phyloP scores from a whole-genome alignment of 2,113 vertebrate species.

The Heterochromis multidens region DNA sequence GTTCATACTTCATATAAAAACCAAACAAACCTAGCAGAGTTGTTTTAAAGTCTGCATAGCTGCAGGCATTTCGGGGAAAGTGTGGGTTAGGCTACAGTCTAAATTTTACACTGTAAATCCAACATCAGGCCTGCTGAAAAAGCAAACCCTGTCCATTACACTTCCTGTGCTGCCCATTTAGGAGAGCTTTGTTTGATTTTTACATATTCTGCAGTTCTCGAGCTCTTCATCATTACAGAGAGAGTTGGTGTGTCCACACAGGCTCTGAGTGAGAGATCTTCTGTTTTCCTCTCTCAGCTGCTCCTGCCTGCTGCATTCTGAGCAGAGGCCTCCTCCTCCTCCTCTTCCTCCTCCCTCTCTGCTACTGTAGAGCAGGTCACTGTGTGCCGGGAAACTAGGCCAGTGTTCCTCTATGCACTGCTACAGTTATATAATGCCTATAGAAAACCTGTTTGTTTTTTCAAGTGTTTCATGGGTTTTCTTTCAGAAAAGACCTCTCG shows the following conservation, averaged over 20 bases:
- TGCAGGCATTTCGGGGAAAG: neutral
- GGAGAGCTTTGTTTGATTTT: neutral
- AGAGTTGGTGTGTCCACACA: neutral
- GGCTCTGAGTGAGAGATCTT: constrained; percentile 46
- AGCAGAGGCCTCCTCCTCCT: neutral
- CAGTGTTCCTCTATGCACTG: constrained; percentile 59
- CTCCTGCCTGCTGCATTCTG: constrained; percentile 37
- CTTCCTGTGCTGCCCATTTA: neutral
- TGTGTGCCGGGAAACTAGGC: constrained; percentile 69
- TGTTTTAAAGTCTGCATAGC: neutral
- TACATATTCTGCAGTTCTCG: neutral
- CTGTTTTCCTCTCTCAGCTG: neutral
- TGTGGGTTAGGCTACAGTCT: neutral
- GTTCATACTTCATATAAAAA: neutral
- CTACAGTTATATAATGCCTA: constrained; percentile 70
- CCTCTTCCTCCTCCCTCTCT: constrained; percentile 20
- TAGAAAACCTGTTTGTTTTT: constrained; percentile 41
- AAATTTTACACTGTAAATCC: neutral
- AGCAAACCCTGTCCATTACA: neutral
- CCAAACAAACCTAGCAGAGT: neutral
- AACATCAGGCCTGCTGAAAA: neutral
- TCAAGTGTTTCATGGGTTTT: neutral
- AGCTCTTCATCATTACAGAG: neutral
- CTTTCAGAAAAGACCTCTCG: neutral
- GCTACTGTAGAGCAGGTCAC: constrained; percentile 68